Percentiles rank a stretch among this genome's conserved stretches.
Evolutionary conservation across 2,113 vertebrate species (phyloP).

Genomic region (Monarcha castaneiventris): DNA sequence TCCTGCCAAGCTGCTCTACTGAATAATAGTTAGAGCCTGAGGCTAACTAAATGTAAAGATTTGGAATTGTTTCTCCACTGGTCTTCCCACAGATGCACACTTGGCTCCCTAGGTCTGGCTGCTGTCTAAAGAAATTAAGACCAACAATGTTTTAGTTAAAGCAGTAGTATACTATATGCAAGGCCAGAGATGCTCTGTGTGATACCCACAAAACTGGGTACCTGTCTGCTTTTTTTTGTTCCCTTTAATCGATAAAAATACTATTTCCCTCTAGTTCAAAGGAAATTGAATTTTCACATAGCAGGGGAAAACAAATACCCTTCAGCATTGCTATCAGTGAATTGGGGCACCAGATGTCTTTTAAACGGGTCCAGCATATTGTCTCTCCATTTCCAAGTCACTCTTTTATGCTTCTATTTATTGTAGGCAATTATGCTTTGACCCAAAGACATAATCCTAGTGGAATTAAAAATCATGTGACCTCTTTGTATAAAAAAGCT

Average conservation of each 20-base stretch:
- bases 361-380: conserved; percentile 45
- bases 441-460: conserved; percentile 58
- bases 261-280: conserved; percentile 17
- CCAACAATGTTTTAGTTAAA: conserved; percentile 27
- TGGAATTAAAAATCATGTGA: conserved; percentile 48
- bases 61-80: not conserved
- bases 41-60: not conserved
- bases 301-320: conserved; percentile 52
- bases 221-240: conserved; percentile 37
- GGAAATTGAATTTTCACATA: conserved; percentile 58
- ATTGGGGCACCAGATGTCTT: conserved; percentile 55
- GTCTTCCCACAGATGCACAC: not conserved
- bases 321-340: conserved; percentile 50
- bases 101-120: not conserved
- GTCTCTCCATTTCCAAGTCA: conserved; percentile 42
- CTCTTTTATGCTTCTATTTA: conserved; percentile 53
- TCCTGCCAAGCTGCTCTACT: not conserved
- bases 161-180: not conserved
- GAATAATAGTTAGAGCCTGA: not conserved
- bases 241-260: conserved; percentile 46
- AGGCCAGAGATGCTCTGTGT: conserved; percentile 1
- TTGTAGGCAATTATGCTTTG: conserved; percentile 58
- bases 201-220: not conserved
- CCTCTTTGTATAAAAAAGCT: conserved; percentile 36
- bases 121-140: conserved; percentile 20